These are phyloP conservation scores for Meteorus sp. DNA, from an alignment of 1,140 invertebrate genomes.

Conservation along the genomic window DNA sequence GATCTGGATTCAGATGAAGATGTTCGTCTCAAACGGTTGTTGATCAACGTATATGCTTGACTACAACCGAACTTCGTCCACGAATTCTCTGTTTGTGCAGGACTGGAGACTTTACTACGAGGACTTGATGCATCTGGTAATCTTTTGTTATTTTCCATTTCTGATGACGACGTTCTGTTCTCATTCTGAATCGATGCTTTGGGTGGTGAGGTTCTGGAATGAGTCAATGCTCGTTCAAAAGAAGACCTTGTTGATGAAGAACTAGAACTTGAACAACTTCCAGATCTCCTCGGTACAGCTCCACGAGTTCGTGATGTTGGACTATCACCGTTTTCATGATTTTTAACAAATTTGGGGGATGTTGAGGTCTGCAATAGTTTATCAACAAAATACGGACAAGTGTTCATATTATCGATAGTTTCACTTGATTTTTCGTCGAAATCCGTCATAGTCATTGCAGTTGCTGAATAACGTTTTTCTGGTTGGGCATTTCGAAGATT, in stretches of 20 bases:
- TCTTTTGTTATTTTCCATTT: slow-evolving; percentile 3
- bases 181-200: slow-evolving; percentile 9
- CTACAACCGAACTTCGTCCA: slow-evolving; percentile 30
- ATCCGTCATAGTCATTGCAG: slow-evolving; percentile 22
- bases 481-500: slow-evolving; percentile 45
- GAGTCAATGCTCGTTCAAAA: slow-evolving; percentile 24
- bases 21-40: slow-evolving; percentile 20
- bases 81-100: slow-evolving; percentile 49
- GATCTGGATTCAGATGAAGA: slow-evolving; percentile 33
- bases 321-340: slow-evolving; percentile 24
- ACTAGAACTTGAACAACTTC: slow-evolving; percentile 47
- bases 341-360: slow-evolving; percentile 39
- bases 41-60: slow-evolving; percentile 27
- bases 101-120: slow-evolving; percentile 49
- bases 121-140: not conserved
- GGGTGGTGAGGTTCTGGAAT: slow-evolving; percentile 16
- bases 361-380: slow-evolving; percentile 16
- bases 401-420: not conserved
- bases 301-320: slow-evolving; percentile 28
- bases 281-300: slow-evolving; percentile 39
- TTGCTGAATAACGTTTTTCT: slow-evolving; percentile 34
- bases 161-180: not conserved
- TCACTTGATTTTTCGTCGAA: not conserved
- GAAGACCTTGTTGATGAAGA: slow-evolving; percentile 43
- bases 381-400: not conserved